Base-by-base conservation (phyloP, 1,140 invertebrate genomes). In the Drosophila miranda region DNA sequence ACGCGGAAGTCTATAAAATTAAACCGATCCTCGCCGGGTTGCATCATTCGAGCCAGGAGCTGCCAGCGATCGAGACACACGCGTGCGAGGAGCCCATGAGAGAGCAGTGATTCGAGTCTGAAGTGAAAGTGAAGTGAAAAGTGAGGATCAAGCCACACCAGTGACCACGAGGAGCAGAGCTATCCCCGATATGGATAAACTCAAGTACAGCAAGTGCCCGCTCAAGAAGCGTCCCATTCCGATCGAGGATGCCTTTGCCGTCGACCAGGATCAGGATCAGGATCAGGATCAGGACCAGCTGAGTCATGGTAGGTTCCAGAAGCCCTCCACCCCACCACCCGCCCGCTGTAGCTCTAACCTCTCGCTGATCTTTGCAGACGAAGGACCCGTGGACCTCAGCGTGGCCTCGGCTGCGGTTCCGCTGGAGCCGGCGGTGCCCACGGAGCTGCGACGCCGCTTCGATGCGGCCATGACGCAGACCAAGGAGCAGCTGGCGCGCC, bases 191-290 rank as follows among this genome's bases (percentile, higher is more conserved):
- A 90, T 90, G 89, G 86, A 90, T 89, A 90, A 89, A 52, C 67
- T 80, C 30, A 76, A 90, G 43, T 90, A 89, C 55, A 96, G 95
- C 86, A 94, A 96, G 92, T 97, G 96, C 89, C 96, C 96, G 89
- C 93, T 97, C 28, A 98, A 97, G 90, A 98, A 97, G 92, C 93
- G 96, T 89, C 96, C 96, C 45, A 95, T 97, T 77, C 92, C 92
- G 21, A 43, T 89, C 53, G 80, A 92, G 92, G 74, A 89, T 51
- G 86, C 92, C 92, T 26, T 43, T 14, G 44, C 49, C 6, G 80
- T 64, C 23, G 23, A 5, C 5, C 23, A 26, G 23, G 23, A 26
- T 26, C 23, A 26, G 48, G 74, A 89, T 63, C 71, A 76, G 28
- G 16, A 16, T 16, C 16, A n/a, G n/a, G n/a, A n/a, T n/a, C n/a